These are phyloP conservation scores for Pelodytes ibericus DNA, from an alignment of 2,797 vertebrate genomes.

Conservation along the genomic window DNA sequence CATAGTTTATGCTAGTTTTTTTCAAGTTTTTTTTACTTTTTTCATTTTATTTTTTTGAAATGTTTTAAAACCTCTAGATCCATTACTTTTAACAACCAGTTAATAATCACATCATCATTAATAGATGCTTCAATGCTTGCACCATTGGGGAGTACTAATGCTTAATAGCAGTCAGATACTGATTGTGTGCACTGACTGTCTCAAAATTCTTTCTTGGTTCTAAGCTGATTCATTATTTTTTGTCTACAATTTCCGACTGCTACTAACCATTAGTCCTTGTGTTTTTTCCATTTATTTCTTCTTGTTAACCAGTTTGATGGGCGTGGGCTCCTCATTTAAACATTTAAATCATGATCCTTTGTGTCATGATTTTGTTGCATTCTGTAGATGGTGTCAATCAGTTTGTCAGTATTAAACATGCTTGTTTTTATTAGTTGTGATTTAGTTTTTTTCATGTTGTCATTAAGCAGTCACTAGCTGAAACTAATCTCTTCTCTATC, in stretches of 20 bases:
- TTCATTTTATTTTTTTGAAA: constrained; percentile 28
- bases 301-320: constrained; percentile 79
- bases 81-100: constrained; percentile 92
- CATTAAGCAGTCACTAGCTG: constrained; percentile 99
- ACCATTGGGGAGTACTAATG: constrained; percentile 86
- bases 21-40: constrained; percentile 65
- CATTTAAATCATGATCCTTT: constrained; percentile 84
- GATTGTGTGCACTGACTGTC: constrained; percentile 77
- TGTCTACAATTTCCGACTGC: constrained; percentile 80
- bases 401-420: constrained; percentile 84
- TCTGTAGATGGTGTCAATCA: constrained; percentile 84
- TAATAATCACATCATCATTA: constrained; percentile 87
- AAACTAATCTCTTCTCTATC: constrained; percentile 99
- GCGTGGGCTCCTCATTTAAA: constrained; percentile 78
- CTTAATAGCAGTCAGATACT: constrained; percentile 88
- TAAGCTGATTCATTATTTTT: constrained; percentile 73
- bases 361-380: constrained; percentile 86
- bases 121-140: constrained; percentile 91
- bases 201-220: constrained; percentile 67
- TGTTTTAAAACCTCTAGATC: constrained; percentile 72
- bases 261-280: constrained; percentile 90
- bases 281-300: constrained; percentile 82
- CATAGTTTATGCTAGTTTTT: constrained; percentile 78
- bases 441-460: constrained; percentile 98
- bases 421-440: constrained; percentile 88